Conservation (phyloP, 2,797 vertebrate species). For the Clarias fuscus region DNA sequence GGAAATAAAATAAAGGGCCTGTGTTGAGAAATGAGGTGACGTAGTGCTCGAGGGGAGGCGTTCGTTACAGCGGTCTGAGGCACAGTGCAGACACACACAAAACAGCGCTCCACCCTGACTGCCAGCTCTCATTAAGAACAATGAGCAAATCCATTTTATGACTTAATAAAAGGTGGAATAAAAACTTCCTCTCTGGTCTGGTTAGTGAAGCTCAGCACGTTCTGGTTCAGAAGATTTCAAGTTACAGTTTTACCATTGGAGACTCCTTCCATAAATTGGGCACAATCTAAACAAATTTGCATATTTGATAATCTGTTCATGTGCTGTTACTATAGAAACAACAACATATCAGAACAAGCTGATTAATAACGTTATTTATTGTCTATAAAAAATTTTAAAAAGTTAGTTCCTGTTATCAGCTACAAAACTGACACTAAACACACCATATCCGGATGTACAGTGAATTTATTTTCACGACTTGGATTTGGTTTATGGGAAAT, state of each 20-base stretch:
- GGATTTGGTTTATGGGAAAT: not conserved
- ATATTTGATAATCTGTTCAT: not conserved
- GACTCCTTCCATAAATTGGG: too few relatives aligned
- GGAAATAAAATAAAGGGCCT: not conserved
- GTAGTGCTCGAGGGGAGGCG: not conserved
- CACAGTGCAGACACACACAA: not conserved
- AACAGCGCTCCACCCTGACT: too few relatives aligned
- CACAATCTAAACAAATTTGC: too few relatives aligned
- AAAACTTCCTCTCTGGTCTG: too few relatives aligned
- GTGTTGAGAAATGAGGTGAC: not conserved
- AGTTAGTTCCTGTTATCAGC: not conserved
- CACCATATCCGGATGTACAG: not conserved
- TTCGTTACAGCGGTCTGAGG: not conserved
- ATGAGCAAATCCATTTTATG: too few relatives aligned
- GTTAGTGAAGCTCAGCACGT: too few relatives aligned
- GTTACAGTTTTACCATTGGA: too few relatives aligned
- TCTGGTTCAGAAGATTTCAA: too few relatives aligned
- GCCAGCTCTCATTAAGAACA: too few relatives aligned
- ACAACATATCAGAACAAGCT: not conserved
- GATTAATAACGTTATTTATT: not conserved
- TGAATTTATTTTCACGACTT: not conserved
- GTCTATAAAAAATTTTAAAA: not conserved
- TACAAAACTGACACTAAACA: too few relatives aligned
- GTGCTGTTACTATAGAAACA: not conserved
- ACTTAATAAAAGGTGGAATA: too few relatives aligned